A percentile compares a stretch with the other conserved stretches of the same genome.
Evolutionary conservation across 1,140 invertebrate species (phyloP).

Genomic region (Micrasema minimum): DNA sequence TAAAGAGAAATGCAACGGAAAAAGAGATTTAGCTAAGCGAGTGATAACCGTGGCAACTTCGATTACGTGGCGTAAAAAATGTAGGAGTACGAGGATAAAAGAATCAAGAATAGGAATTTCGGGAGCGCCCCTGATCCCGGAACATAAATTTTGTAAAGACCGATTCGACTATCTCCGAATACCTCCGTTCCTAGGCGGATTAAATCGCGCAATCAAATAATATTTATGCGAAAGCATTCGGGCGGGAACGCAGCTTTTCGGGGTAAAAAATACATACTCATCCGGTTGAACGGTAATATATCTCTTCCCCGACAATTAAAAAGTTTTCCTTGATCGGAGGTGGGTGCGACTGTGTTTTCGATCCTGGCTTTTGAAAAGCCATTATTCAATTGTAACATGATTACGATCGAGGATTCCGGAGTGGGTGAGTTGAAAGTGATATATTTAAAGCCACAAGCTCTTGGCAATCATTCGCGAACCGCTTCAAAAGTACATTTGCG

Average conservation of each 20-base stretch:
- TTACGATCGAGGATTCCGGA: constrained; percentile 11
- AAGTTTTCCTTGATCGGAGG: constrained; percentile 26
- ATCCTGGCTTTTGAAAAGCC: constrained; percentile 8
- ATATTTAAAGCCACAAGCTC: neutral
- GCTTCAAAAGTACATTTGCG: too few relatives aligned
- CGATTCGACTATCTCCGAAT: constrained; percentile 47
- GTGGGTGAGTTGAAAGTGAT: constrained; percentile 15
- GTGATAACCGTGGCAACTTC: too few relatives aligned
- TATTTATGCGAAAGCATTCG: constrained; percentile 47
- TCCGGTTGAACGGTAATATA: constrained; percentile 24
- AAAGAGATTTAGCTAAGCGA: too few relatives aligned
- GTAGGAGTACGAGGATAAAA: constrained; percentile 42
- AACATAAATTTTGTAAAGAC: constrained; percentile 44
- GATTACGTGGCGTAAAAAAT: too few relatives aligned
- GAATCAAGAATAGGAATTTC: constrained; percentile 45
- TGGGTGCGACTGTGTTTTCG: neutral
- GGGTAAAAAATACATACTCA: constrained; percentile 5
- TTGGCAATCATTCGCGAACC: too few relatives aligned
- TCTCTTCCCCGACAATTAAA: constrained; percentile 29
- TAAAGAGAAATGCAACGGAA: too few relatives aligned
- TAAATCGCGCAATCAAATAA: constrained; percentile 53
- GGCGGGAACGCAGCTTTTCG: constrained; percentile 22
- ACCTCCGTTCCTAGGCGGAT: constrained; percentile 40
- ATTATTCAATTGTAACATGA: constrained; percentile 32
- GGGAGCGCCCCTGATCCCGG: constrained; percentile 40